Base-by-base conservation (phyloP, 2,888 invertebrate genomes). In the Dicycla oo region DNA sequence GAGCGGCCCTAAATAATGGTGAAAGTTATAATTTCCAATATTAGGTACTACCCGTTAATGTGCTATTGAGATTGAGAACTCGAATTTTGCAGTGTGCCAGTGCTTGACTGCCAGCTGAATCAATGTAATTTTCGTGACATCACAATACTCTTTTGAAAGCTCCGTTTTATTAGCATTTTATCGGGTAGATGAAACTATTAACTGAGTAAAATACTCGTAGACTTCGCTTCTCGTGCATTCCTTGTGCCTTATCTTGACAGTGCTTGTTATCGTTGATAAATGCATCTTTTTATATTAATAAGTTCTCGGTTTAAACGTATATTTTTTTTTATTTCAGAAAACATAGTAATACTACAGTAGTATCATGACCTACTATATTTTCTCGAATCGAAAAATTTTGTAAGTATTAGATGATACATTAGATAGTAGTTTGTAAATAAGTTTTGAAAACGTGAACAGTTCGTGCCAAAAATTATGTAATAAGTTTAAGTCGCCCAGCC, bases 211-310 rank as follows among this genome's bases (percentile, higher is more conserved):
- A 73, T 70, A 84, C 84, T 87, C 86, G 84, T 77, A 76, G 65
- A 86, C 87, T 88, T 88, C 86, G 87, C 89, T 91, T 90, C 89
- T 91, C 84, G 92, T 93, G 95, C 95, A 95, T 96, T 96, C 95
- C 93, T 88, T 88, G 95, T 95, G 95, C 95, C 95, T 95, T 95
- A 94, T 88, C 87, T 84, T 74, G 70, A 78, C 73, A 78, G 58
- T 76, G 78, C 71, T 49, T 72, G 69, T 76, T 68, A 82, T 74
- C 56, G 58, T 78, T 82, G 47, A 75, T 69, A 66, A 66, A 57
- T 57, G 71, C 47, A 69, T 66, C 62, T 65, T 82, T 66, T 53
- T 68, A 65, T 51, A 64, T 26, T n/a, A 54, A 23, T 68, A 60
- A n/a, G 56, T 63, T 58, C n/a, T 61, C 20, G 18, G 15, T 58